phyloP scores from a whole-genome alignment of 2,113 vertebrate genomes.

The Cygnus atratus region DNA sequence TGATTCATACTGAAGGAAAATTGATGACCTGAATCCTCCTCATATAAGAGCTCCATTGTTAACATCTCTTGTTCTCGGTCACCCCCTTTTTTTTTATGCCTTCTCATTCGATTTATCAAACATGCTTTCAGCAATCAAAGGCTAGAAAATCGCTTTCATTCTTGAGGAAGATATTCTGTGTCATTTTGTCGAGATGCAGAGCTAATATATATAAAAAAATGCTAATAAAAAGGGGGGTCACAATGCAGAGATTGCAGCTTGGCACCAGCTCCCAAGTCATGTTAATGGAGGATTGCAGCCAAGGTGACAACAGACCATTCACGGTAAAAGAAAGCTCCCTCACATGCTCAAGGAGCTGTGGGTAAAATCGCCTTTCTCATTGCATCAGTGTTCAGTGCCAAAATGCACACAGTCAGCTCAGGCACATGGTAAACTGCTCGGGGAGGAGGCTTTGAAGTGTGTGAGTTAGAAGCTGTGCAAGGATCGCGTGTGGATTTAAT shows the following conservation, averaged over 20 bases:
- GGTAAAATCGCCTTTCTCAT: slow-evolving; percentile 12
- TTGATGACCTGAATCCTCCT: slow-evolving; percentile 63
- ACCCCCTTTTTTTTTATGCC: not conserved
- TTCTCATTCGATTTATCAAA: slow-evolving; percentile 53
- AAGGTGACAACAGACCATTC: not conserved
- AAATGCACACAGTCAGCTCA: not conserved
- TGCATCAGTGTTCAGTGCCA: not conserved
- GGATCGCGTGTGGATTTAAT: not conserved
- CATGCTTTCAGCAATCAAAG: slow-evolving; percentile 18
- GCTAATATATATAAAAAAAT: slow-evolving; percentile 3
- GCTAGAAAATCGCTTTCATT: slow-evolving; percentile 2
- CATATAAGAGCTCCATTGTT: slow-evolving; percentile 40
- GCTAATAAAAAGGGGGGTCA: not conserved
- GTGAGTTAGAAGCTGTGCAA: not conserved
- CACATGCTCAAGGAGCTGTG: not conserved
- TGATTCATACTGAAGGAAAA: slow-evolving; percentile 63
- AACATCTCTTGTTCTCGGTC: not conserved
- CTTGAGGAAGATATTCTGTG: not conserved
- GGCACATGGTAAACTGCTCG: fast-evolving
- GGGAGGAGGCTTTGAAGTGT: slow-evolving; percentile 10
- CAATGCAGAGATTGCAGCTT: not conserved
- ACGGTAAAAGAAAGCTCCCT: not conserved
- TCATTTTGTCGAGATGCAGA: not conserved
- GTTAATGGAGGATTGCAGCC: not conserved
- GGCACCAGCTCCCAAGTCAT: not conserved